A percentile compares a stretch with the other conserved stretches of the same genome.
Conservation (phyloP, 2,888 invertebrate species). For the Hirtodrosophila histrioides region DNA sequence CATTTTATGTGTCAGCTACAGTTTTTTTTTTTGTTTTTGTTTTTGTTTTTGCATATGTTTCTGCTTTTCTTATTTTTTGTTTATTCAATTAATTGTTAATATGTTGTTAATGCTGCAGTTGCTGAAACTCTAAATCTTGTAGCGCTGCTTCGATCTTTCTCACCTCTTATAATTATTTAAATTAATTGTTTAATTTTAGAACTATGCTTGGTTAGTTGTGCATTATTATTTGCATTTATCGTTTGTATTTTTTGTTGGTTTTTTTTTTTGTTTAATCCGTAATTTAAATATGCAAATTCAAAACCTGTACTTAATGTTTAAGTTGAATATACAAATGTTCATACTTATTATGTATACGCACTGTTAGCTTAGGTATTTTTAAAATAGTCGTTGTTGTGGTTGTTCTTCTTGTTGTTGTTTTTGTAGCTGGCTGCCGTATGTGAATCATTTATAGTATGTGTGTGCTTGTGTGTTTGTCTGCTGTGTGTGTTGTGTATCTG, state of each 20-base stretch:
- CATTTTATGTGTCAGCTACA: conserved; percentile 68
- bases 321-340: conserved; percentile 75
- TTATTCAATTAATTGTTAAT: conserved; percentile 49
- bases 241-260: conserved; percentile 15
- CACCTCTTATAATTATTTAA: conserved; percentile 47
- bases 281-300: conserved; percentile 73
- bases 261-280: conserved; percentile 37
- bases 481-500: conserved; percentile 20
- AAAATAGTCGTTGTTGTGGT: conserved; percentile 81
- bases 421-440: conserved; percentile 57
- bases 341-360: conserved; percentile 68
- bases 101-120: conserved; percentile 57
- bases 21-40: conserved; percentile 36
- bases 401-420: conserved; percentile 45
- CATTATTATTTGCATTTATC: conserved; percentile 70
- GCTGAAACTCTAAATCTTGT: conserved; percentile 76
- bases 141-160: conserved; percentile 63
- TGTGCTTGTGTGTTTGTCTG: conserved; percentile 22
- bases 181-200: conserved; percentile 41
- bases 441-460: conserved; percentile 31
- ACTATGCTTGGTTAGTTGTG: conserved; percentile 69
- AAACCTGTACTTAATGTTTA: conserved; percentile 74
- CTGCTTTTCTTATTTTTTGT: conserved; percentile 5
- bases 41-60: background rate
- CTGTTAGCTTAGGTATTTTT: conserved; percentile 71